phyloP scores from a whole-genome alignment of 2,888 invertebrate genomes.

The Trichopoda pennipes region DNA sequence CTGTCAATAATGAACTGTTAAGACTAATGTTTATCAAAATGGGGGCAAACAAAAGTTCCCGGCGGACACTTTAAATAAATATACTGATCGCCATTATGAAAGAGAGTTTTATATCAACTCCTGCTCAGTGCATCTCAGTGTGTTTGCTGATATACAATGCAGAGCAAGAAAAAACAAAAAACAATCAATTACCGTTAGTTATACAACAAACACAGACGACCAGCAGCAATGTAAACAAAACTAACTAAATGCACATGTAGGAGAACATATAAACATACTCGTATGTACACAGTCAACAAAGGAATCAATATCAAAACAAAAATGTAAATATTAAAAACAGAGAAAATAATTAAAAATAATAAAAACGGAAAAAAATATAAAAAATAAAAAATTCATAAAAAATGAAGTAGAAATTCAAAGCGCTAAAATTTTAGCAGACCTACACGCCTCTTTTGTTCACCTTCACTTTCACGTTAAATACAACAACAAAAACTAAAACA shows the following conservation, averaged over 20 bases:
- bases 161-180: too few relatives aligned
- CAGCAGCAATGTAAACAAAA: background rate
- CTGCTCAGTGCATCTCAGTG: too few relatives aligned
- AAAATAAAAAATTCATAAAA: background rate
- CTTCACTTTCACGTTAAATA: conserved; percentile 22
- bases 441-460: conserved; percentile 16
- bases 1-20: too few relatives aligned
- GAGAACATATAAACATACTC: background rate
- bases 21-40: too few relatives aligned
- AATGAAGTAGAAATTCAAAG: background rate
- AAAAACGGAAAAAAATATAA: conserved; percentile 2
- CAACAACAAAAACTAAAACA: too few relatives aligned
- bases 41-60: too few relatives aligned
- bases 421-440: background rate
- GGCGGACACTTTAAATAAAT: too few relatives aligned
- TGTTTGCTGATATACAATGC: too few relatives aligned
- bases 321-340: too few relatives aligned
- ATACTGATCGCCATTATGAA: too few relatives aligned
- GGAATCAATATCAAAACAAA: background rate
- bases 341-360: background rate
- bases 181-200: background rate
- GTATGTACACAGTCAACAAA: background rate
- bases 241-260: background rate
- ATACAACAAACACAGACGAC: background rate
- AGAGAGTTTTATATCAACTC: too few relatives aligned